Base-by-base conservation (phyloP, 2,888 invertebrate species). In the Apamea epomidion region DNA sequence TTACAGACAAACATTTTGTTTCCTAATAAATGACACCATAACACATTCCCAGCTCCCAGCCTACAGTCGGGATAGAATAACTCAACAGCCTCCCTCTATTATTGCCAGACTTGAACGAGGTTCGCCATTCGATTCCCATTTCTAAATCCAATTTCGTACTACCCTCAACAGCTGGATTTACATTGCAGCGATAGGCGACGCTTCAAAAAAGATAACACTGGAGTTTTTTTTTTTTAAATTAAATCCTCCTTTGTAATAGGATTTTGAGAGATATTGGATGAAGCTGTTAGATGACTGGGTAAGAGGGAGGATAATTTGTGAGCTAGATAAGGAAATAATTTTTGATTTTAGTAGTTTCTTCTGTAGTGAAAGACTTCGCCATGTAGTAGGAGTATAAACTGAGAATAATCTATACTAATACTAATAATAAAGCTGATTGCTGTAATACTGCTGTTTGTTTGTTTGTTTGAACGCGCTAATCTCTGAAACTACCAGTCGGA, bases 111-210 rank as follows among this genome's bases (percentile, higher is more conserved):
- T 81, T 83, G 90, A 91, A 89, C 85, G 88, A 91, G 90, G 90
- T 91, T 90, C 89, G 91, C 90, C 87, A 90, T 94, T 93, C 92
- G 92, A 94, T 92, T 92, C 91, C 91, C 90, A 92, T 92, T 92
- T 93, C 92, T 91, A 89, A 92, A 93, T 92, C 90, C 92, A 93
- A 93, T 93, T 91, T 88, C 83, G 87, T 84, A 86, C 85, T 90
- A 88, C 85, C 86, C 87, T 87, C 85, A 89, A 88, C 90, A 88
- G 86, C 88, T 91, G 90, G 81, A 90, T 93, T 93, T 91, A 91
- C 91, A 91, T 88, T 88, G 87, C 82, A 78, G 37, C 29, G 82
- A 84, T 82, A 80, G 83, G 62, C 86, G 73, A 79, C 62, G 58
- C 65, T 72, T 80, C 37, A 74, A 86, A 86, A 79, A 84, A 76